Base-by-base conservation (phyloP, 2,113 vertebrate species). In the Rana temporaria region DNA sequence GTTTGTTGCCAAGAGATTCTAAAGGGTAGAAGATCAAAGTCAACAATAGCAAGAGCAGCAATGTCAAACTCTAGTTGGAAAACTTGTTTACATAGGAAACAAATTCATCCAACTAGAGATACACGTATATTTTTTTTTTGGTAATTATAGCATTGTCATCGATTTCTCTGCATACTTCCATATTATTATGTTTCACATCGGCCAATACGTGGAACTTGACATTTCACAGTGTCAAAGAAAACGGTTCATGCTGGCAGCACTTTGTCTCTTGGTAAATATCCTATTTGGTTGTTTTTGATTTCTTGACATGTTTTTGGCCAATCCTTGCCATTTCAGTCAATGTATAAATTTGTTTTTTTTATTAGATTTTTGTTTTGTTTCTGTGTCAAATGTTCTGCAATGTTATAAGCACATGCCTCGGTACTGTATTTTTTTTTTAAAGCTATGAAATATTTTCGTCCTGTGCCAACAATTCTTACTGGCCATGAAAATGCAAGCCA, bases 381-480 rank as follows among this genome's bases (percentile, higher is more conserved):
- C 60, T 18, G 48, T 64, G 34, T 64, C 16, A 66, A 32, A 30
- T 24, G 64, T 66, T 66, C 24, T 26, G 17, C 57, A 20, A 22
- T 38, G 4, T 34, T n/a, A 6, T 20, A 19, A 63, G 11, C 56
- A 34, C 52, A 38, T 52, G 17, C 56, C 52, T 24, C 52, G 20
- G 24, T 20, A 9, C 60, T 22, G 26, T 8, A 19, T 56, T 68
- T 65, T 56, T 56, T 52, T 19, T 17, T 53, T 16, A 24, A 53
- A 56, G 5, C 16, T 55, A 18, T 20, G 34, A 53, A 66, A 57
- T 48, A 42, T 55, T 55, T 30, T 38, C 22, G 19, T 32, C 38
- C 3, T 12, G 6, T 53, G 52, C 60, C 70, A 82, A 67, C 42
- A 65, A 82, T 67, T 48, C 52, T 57, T 75, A 32, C 42, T 20